Percentiles rank a stretch among this genome's conserved stretches.
These are phyloP conservation scores for Autographa gamma DNA, from an alignment of 2,888 invertebrate species.

Conservation along the genomic window DNA sequence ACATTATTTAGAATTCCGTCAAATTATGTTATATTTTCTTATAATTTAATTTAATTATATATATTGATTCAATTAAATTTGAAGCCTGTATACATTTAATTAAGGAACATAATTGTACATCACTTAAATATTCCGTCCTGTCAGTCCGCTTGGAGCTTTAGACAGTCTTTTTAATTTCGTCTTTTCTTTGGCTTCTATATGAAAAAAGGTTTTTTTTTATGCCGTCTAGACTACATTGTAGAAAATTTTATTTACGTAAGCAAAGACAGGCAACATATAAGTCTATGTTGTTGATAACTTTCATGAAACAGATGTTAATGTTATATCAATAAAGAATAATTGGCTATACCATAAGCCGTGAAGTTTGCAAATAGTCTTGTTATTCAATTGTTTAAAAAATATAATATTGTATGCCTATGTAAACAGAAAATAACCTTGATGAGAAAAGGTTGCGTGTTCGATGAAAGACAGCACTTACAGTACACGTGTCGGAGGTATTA, in stretches of 20 bases:
- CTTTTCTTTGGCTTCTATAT: not conserved
- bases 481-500: not conserved
- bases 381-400: not conserved
- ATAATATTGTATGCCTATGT: not conserved
- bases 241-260: not conserved
- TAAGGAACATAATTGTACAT: no score
- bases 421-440: not conserved
- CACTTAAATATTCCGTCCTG: not conserved
- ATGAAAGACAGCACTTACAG: not conserved
- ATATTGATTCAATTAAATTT: no score
- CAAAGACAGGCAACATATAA: not conserved
- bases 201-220: not conserved
- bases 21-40: no score
- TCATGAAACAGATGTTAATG: not conserved
- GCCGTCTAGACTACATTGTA: not conserved
- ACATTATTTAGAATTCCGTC: no score
- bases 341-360: not conserved
- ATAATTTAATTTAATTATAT: no score
- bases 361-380: not conserved
- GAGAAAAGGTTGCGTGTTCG: not conserved
- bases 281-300: not conserved
- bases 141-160: not conserved
- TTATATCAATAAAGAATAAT: not conserved
- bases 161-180: not conserved
- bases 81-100: no score